phyloP scores from a whole-genome alignment of 2,888 invertebrate genomes.

The Pyrocoelia pectoralis region DNA sequence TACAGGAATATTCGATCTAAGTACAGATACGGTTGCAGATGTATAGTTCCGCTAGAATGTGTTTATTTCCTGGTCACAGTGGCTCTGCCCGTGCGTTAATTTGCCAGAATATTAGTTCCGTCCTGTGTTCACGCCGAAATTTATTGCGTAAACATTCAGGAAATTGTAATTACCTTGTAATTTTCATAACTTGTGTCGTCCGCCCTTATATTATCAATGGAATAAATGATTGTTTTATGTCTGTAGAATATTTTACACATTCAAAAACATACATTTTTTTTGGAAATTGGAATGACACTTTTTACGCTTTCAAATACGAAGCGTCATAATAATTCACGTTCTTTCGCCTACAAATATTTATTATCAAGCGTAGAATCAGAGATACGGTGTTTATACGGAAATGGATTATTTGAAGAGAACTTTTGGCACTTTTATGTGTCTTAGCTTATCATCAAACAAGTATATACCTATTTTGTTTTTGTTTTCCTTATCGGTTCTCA shows the following conservation, averaged over 20 bases:
- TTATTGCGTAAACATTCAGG: conserved; percentile 14
- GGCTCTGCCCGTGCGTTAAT: conserved; percentile 26
- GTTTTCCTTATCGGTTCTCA: too few species aligned
- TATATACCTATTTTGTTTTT: too few species aligned
- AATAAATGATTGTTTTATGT: not conserved
- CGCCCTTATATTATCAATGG: not conserved
- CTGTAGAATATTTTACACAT: not conserved
- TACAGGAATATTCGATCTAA: conserved; percentile 32
- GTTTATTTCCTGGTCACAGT: conserved; percentile 34
- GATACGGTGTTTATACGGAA: too few species aligned
- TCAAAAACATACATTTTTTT: conserved; percentile 13
- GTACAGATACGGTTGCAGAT: conserved; percentile 37
- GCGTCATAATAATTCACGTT: conserved; percentile 25
- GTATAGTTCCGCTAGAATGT: conserved; percentile 36
- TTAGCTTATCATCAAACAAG: too few species aligned
- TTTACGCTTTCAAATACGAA: conserved; percentile 21
- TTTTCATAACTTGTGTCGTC: not conserved
- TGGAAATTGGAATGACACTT: conserved; percentile 15
- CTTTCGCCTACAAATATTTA: conserved; percentile 26
- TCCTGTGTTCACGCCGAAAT: conserved; percentile 22
- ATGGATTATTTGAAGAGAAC: too few species aligned
- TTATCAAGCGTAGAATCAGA: conserved; percentile 31
- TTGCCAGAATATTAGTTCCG: conserved; percentile 26
- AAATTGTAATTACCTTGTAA: conserved; percentile 1
- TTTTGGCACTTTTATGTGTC: too few species aligned